Evolutionary conservation across 2,888 invertebrate species (phyloP), one percentile per base, ranked within the genome.

Genomic region (Caprella mutica): DNA sequence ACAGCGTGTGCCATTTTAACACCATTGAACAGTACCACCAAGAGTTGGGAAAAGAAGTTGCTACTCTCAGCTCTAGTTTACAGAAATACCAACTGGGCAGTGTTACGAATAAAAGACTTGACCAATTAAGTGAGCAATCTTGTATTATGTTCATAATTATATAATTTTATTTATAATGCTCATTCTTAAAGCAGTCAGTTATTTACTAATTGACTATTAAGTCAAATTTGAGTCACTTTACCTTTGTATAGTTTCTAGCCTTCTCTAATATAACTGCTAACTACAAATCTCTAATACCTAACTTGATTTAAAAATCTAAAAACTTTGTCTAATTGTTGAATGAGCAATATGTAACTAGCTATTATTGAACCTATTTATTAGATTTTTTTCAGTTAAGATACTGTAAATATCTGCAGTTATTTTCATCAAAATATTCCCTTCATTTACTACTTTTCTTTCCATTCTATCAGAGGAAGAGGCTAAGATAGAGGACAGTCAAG

Each of bases 21-120:
- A 86, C 85, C 71, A 81, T 97, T 3, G 79, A 89, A 26, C 97
- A 98, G 71, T 98, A 89, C 71, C 96, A 98, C 72, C 96, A 97
- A 71, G 91, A 92, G 68, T 80, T 90, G 67, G 93, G 92, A 72
- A 85, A 82, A n/a, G 84, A 88, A 74, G 38, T n/a, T n/a, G n/a
- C n/a, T n/a, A n/a, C n/a, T n/a, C n/a, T n/a, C n/a, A n/a, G n/a
- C n/a, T n/a, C n/a, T n/a, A n/a, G n/a, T n/a, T n/a, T n/a, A n/a
- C n/a, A n/a, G n/a, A n/a, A n/a, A n/a, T n/a, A n/a, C n/a, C n/a
- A n/a, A n/a, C n/a, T n/a, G n/a, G n/a, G n/a, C n/a, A n/a, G n/a
- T n/a, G n/a, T n/a, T n/a, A n/a, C n/a, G n/a, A n/a, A n/a, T n/a
- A n/a, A n/a, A n/a, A n/a, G n/a, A n/a, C n/a, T n/a, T n/a, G n/a